Percentiles rank a stretch among this genome's conserved stretches.
Conservation (phyloP, 2,888 invertebrate genomes). For the Eristalis arbustorum region DNA sequence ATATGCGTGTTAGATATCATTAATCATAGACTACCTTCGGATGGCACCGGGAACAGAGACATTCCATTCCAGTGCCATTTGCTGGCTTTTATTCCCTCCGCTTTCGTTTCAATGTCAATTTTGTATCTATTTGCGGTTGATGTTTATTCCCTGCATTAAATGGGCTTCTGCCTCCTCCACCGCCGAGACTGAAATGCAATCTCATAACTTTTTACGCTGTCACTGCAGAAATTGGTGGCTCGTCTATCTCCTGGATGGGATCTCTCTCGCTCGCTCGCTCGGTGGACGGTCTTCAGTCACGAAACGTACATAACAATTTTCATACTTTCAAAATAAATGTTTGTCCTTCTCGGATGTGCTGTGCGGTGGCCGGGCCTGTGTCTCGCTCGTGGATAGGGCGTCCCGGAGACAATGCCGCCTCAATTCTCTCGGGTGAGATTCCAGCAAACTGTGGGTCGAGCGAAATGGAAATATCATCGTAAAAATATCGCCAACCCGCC, state of each 20-base stretch:
- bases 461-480: slow-evolving; percentile 69
- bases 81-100: slow-evolving; percentile 15
- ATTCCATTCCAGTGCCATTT: slow-evolving; percentile 10
- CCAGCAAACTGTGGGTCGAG: slow-evolving; percentile 63
- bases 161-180: background rate
- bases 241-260: slow-evolving; percentile 15
- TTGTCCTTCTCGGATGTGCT: slow-evolving; percentile 17
- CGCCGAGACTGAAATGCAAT: slow-evolving; percentile 6
- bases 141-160: slow-evolving; percentile 13
- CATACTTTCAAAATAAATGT: slow-evolving; percentile 62
- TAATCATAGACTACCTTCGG: slow-evolving; percentile 61
- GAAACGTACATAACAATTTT: slow-evolving; percentile 65
- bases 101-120: slow-evolving; percentile 49
- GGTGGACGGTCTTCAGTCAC: slow-evolving; percentile 28
- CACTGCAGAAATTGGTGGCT: slow-evolving; percentile 49
- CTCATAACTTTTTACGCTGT: slow-evolving; percentile 47
- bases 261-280: background rate
- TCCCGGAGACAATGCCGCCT: slow-evolving; percentile 11
- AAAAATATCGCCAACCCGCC: slow-evolving; percentile 54
- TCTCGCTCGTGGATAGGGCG: background rate
- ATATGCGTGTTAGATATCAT: slow-evolving; percentile 70
- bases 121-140: slow-evolving; percentile 37
- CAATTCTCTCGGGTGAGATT: slow-evolving; percentile 65
- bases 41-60: slow-evolving; percentile 6
- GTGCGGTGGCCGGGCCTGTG: background rate